Conservation (phyloP, 2,888 invertebrate genomes). For the Serrognathus titanus region DNA sequence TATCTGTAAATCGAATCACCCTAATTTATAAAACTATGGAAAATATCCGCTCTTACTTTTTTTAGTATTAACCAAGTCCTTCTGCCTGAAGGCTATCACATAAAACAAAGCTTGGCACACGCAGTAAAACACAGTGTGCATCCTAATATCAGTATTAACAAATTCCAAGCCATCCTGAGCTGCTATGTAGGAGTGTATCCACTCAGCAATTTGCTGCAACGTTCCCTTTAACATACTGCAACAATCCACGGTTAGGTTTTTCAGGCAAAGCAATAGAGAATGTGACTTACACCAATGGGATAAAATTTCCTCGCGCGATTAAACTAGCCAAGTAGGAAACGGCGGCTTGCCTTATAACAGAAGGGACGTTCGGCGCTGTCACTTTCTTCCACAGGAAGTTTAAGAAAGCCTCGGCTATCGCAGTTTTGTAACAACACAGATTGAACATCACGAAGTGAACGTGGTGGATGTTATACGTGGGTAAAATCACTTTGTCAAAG, state of each 20-base stretch:
- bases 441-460: slow-evolving; percentile 76
- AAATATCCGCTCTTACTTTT: slow-evolving; percentile 61
- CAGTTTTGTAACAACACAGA: slow-evolving; percentile 63
- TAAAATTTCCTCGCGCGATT: slow-evolving; percentile 63
- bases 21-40: slow-evolving; percentile 62
- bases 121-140: slow-evolving; percentile 86
- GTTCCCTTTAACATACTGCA: slow-evolving; percentile 61
- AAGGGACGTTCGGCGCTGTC: slow-evolving; percentile 61
- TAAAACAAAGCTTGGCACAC: slow-evolving; percentile 93
- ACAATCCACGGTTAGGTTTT: background rate
- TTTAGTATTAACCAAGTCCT: slow-evolving; percentile 71
- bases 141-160: slow-evolving; percentile 58
- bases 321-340: slow-evolving; percentile 75
- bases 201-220: slow-evolving; percentile 69
- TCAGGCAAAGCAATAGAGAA: background rate
- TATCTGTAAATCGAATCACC: slow-evolving; percentile 67
- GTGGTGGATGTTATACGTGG: slow-evolving; percentile 78
- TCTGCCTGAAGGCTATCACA: slow-evolving; percentile 84
- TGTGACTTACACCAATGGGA: slow-evolving; percentile 57
- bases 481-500: slow-evolving; percentile 78
- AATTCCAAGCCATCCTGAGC: slow-evolving; percentile 59
- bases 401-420: slow-evolving; percentile 62
- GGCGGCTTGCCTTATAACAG: slow-evolving; percentile 64
- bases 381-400: slow-evolving; percentile 72
- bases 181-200: slow-evolving; percentile 82